Conservation (phyloP, 2,888 invertebrate species). For the Danaus chrysippus region DNA sequence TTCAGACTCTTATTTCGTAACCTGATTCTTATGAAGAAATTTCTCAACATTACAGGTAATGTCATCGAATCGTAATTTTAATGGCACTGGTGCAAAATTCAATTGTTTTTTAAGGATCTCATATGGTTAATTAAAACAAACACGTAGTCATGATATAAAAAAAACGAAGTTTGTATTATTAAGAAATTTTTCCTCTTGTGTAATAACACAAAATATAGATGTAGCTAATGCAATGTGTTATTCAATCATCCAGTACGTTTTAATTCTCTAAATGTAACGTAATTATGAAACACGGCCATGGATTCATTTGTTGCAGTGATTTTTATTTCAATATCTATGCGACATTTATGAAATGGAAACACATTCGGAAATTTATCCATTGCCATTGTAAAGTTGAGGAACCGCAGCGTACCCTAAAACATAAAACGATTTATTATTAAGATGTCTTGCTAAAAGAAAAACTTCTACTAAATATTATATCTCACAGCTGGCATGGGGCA, state of each 20-base stretch:
- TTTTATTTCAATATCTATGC: slow-evolving; percentile 34
- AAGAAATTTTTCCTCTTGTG: too few species aligned
- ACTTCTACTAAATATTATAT: slow-evolving; percentile 4
- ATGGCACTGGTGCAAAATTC: too few species aligned
- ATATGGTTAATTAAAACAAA: too few species aligned
- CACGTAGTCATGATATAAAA: too few species aligned
- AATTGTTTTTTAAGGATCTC: too few species aligned
- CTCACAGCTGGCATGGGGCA: slow-evolving; percentile 40
- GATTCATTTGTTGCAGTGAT: slow-evolving; percentile 31
- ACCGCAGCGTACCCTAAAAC: slow-evolving; percentile 34
- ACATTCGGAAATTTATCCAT: slow-evolving; percentile 38
- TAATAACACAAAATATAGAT: too few species aligned
- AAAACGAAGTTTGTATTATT: too few species aligned
- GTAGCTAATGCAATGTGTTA: too few species aligned
- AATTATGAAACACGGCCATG: slow-evolving; percentile 25
- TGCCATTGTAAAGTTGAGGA: slow-evolving; percentile 39
- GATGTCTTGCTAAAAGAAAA: not conserved
- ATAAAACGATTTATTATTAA: not conserved
- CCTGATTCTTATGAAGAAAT: too few species aligned
- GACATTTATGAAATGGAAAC: slow-evolving; percentile 43
- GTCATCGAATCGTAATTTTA: too few species aligned
- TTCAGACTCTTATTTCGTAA: too few species aligned
- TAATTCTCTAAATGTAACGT: slow-evolving; percentile 30
- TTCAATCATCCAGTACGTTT: not conserved
- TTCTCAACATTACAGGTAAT: too few species aligned